Conservation (phyloP, 2,888 invertebrate species). For the Diaprepes abbreviatus region DNA sequence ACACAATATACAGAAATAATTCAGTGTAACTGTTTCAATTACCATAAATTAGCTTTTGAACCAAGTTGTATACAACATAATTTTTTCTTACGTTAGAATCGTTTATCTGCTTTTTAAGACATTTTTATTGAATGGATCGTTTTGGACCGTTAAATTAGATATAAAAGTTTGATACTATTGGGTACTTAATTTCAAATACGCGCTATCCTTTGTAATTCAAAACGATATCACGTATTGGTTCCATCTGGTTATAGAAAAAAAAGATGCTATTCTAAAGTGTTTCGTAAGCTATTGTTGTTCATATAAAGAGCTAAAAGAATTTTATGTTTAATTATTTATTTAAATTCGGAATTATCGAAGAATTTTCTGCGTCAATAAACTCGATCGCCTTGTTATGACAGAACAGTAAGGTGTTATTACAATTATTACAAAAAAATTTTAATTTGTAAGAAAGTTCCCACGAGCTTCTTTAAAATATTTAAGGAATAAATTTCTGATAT, state of each 20-base stretch:
- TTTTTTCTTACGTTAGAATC: conserved; percentile 17
- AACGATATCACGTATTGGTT: conserved; percentile 29
- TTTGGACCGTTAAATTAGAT: conserved; percentile 14
- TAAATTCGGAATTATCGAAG: conserved; percentile 17
- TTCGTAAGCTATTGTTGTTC: conserved; percentile 15
- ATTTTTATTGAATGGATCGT: conserved; percentile 8
- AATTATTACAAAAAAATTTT: no score
- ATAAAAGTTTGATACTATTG: conserved; percentile 11
- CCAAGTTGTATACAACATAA: conserved; percentile 13
- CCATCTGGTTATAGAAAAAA: conserved; percentile 6
- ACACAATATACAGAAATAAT: conserved; percentile 17
- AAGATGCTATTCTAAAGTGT: background rate
- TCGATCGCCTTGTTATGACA: background rate
- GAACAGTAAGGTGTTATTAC: no score
- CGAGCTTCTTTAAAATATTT: no score
- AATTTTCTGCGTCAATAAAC: conserved; percentile 15
- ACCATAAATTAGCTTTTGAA: conserved; percentile 26
- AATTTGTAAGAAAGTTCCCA: no score
- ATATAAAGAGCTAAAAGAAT: conserved; percentile 19
- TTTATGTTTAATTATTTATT: conserved; percentile 33
- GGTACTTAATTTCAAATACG: conserved; percentile 16
- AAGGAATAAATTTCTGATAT: no score
- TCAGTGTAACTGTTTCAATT: conserved; percentile 15
- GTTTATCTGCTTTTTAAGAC: conserved; percentile 13
- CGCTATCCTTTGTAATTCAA: conserved; percentile 24